Percentiles rank a stretch among this genome's conserved stretches.
Conservation (phyloP, 92 coral and sea anemone genomes). For the Diadumene lineata region DNA sequence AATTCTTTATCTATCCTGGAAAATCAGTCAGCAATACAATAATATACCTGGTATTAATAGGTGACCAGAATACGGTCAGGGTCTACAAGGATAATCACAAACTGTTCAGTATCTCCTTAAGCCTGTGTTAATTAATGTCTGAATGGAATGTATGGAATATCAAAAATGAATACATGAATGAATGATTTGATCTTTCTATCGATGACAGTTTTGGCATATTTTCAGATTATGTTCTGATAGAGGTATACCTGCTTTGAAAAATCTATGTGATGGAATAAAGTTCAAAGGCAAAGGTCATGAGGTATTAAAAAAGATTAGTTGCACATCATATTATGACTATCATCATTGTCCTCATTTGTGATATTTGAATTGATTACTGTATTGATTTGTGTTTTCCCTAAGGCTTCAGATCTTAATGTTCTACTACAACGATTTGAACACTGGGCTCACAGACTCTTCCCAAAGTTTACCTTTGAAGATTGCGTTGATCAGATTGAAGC, state of each 20-base stretch:
- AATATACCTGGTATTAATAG: too few relatives aligned
- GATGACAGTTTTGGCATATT: too few relatives aligned
- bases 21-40: too few relatives aligned
- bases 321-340: too few relatives aligned
- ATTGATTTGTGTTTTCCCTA: neutral
- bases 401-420: constrained; percentile 89
- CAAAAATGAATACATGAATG: neutral
- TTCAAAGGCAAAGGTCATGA: constrained; percentile 98
- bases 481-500: constrained; percentile 88
- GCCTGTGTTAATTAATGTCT: neutral
- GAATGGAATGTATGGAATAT: neutral
- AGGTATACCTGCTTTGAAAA: constrained; percentile 83
- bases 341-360: too few relatives aligned
- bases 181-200: neutral
- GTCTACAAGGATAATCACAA: too few relatives aligned
- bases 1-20: too few relatives aligned
- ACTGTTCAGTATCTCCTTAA: too few relatives aligned
- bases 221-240: constrained; percentile 81
- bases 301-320: constrained; percentile 41
- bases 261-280: constrained; percentile 77
- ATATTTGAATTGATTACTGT: neutral
- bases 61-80: too few relatives aligned
- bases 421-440: constrained; percentile 87
- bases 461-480: constrained; percentile 89
- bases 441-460: constrained; percentile 97